Percentiles rank a stretch among this genome's conserved stretches.
phyloP scores from a whole-genome alignment of 92 coral and sea anemone species.

The Palythoa heliodiscus region DNA sequence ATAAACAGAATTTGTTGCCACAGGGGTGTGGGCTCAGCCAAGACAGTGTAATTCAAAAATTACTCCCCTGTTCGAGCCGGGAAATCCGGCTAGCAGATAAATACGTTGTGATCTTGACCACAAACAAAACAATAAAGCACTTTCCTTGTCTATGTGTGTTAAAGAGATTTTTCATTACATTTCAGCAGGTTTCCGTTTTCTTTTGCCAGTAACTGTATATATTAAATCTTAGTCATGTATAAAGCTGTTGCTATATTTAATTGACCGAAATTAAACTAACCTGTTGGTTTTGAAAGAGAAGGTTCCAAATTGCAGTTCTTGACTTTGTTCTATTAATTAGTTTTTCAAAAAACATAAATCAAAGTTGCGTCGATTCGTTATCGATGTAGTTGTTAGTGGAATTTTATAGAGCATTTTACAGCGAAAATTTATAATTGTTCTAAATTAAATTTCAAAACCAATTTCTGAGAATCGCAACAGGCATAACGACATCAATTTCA shows the following conservation, averaged over 20 bases:
- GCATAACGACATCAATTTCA: not conserved
- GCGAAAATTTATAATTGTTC: not conserved
- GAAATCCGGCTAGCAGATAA: constrained; percentile 31
- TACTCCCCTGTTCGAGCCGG: constrained; percentile 6
- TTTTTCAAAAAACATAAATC: too few relatives aligned
- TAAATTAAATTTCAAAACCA: not conserved
- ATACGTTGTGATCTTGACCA: constrained; percentile 26
- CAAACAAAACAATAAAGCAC: constrained; percentile 22
- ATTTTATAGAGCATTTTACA: too few relatives aligned
- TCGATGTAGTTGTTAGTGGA: too few relatives aligned
- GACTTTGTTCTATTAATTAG: too few relatives aligned
- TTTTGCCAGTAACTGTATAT: not conserved
- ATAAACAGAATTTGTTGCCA: not conserved
- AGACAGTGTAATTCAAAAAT: not conserved
- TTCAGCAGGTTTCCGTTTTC: not conserved
- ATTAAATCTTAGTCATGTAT: not conserved
- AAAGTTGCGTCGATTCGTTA: too few relatives aligned
- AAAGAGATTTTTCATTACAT: constrained; percentile 11
- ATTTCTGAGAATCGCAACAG: not conserved
- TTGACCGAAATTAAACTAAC: too few relatives aligned
- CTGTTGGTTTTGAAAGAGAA: too few relatives aligned
- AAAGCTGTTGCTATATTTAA: too few relatives aligned
- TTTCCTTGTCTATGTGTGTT: constrained; percentile 6
- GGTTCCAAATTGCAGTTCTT: too few relatives aligned
- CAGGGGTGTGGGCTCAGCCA: not conserved